Conservation (phyloP, 2,113 vertebrate species). For the Abramis brama region DNA sequence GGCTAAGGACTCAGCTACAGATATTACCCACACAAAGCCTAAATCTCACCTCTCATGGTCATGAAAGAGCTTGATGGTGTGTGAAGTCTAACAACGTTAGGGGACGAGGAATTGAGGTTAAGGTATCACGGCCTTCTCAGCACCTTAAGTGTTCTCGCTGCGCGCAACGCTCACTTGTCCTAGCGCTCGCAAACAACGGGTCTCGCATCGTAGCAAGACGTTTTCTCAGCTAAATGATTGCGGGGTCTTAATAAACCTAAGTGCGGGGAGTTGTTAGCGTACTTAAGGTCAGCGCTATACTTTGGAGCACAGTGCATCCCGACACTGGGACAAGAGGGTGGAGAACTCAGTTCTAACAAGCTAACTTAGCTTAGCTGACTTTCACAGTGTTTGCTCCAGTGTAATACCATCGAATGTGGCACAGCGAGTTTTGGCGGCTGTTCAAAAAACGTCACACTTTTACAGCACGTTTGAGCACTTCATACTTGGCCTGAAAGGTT, state of each 20-base stretch:
- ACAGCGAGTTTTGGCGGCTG: slow-evolving; percentile 20
- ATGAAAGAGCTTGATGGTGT: slow-evolving; percentile 27
- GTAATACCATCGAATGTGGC: slow-evolving; percentile 10
- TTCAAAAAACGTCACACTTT: not conserved
- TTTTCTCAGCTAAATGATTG: not conserved
- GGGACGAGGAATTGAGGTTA: slow-evolving; percentile 28
- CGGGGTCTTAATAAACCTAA: not conserved
- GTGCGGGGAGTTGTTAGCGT: not conserved
- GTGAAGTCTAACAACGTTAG: slow-evolving; percentile 5
- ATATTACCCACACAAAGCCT: slow-evolving; percentile 49
- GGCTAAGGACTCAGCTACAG: slow-evolving; percentile 37
- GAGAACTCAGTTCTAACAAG: slow-evolving; percentile 29
- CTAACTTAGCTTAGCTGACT: slow-evolving; percentile 18
- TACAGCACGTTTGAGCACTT: not conserved
- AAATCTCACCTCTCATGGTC: slow-evolving; percentile 35
- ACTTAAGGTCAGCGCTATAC: slow-evolving; percentile 11
- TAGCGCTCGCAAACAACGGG: not conserved
- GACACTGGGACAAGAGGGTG: slow-evolving; percentile 23
- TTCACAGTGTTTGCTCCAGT: slow-evolving; percentile 49
- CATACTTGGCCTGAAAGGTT: not conserved
- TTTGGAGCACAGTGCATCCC: not conserved
- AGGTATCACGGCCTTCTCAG: slow-evolving; percentile 44
- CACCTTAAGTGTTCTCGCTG: slow-evolving; percentile 42
- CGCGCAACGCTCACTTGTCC: not conserved
- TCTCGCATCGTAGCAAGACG: not conserved